Evolutionary conservation across 2,113 vertebrate species (phyloP).

Genomic region (Telmatochromis sp.): DNA sequence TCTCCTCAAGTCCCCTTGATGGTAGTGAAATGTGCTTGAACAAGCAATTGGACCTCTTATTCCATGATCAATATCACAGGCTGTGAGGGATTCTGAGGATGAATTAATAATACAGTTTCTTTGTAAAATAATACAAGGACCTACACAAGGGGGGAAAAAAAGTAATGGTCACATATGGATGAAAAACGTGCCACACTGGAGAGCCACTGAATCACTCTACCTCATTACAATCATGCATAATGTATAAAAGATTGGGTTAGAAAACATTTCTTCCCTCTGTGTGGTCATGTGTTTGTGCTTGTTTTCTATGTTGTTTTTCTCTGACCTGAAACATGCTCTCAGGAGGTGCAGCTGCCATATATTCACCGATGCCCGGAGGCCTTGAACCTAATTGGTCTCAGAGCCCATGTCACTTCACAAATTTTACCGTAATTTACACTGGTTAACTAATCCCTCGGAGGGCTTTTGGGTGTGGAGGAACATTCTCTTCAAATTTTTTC

Average conservation of each 20-base stretch:
- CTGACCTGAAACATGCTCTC: neutral
- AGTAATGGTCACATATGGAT: neutral
- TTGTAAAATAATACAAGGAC: neutral
- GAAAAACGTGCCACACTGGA: neutral
- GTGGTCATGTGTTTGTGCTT: neutral
- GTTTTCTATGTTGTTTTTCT: neutral
- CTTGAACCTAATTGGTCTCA: conserved; percentile 42
- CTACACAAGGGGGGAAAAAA: neutral
- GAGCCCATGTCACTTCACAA: conserved; percentile 18
- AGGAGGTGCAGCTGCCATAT: neutral
- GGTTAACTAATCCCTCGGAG: neutral
- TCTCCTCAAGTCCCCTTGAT: neutral
- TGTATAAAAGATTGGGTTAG: neutral
- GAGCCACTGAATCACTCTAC: neutral
- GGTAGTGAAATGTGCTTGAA: neutral
- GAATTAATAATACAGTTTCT: conserved; percentile 16
- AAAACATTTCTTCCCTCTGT: neutral
- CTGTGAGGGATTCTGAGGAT: neutral
- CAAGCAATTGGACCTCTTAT: neutral
- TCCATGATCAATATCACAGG: conserved; percentile 16
- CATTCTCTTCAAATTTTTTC: neutral
- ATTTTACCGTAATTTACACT: conserved; percentile 12
- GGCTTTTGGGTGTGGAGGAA: neutral
- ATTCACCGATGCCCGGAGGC: conserved; percentile 16
- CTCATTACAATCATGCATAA: conserved; percentile 32